Percentiles rank a stretch among this genome's conserved stretches.
phyloP scores from a whole-genome alignment of 2,888 invertebrate genomes.

The Nomada goodeniana region DNA sequence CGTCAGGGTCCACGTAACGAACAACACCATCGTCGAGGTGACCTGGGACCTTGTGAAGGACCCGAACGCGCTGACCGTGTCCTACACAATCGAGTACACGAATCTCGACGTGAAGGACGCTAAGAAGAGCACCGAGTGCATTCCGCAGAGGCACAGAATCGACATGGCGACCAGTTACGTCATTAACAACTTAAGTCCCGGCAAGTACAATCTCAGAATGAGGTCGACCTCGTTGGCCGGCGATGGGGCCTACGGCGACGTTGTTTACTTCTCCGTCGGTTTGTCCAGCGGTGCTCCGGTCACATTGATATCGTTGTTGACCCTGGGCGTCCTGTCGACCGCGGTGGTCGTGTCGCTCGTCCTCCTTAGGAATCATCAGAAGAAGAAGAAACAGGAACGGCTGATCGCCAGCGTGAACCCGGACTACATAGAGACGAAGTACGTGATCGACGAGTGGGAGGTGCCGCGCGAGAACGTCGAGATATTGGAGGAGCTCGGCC shows the following conservation, averaged over 20 bases:
- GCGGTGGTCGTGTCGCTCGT: slow-evolving; percentile 69
- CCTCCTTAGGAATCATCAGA: slow-evolving; percentile 77
- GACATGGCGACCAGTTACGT: slow-evolving; percentile 72
- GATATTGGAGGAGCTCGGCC: slow-evolving; percentile 86
- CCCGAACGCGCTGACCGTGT: slow-evolving; percentile 88
- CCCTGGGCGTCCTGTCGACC: slow-evolving; percentile 65
- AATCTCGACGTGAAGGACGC: slow-evolving; percentile 81
- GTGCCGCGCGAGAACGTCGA: slow-evolving; percentile 87
- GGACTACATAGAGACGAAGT: slow-evolving; percentile 86
- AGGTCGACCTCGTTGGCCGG: slow-evolving; percentile 88
- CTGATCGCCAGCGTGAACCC: slow-evolving; percentile 88
- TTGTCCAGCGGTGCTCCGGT: slow-evolving; percentile 59
- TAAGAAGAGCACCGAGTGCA: slow-evolving; percentile 84
- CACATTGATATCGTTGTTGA: slow-evolving; percentile 66
- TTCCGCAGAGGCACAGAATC: slow-evolving; percentile 80
- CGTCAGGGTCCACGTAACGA: slow-evolving; percentile 68
- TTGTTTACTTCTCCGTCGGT: slow-evolving; percentile 71
- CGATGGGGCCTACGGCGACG: slow-evolving; percentile 81
- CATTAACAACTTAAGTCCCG: slow-evolving; percentile 84
- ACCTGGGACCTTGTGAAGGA: slow-evolving; percentile 87
- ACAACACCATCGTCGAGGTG: slow-evolving; percentile 80
- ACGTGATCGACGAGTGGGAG: slow-evolving; percentile 91
- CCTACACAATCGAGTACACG: slow-evolving; percentile 87
- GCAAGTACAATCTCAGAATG: slow-evolving; percentile 87
- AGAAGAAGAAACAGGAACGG: slow-evolving; percentile 80